A percentile compares a stretch with the other conserved stretches of the same genome.
These are phyloP conservation scores for Drosophila hamatofila DNA, from an alignment of 2,888 invertebrate genomes.

Conservation along the genomic window DNA sequence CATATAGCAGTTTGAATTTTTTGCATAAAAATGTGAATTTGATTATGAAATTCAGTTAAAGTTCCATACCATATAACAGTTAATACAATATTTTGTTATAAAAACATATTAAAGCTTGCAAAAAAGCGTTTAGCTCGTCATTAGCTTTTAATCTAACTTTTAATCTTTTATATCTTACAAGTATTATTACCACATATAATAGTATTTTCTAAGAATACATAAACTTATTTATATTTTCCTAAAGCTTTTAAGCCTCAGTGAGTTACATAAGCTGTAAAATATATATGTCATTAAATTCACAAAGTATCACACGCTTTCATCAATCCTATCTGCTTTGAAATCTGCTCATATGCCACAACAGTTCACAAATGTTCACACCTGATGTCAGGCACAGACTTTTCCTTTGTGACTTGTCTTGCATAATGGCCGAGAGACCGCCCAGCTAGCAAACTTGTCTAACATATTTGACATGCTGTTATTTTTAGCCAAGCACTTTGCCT, in stretches of 20 bases:
- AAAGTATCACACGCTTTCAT: neutral
- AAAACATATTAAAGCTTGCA: neutral
- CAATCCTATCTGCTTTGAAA: neutral
- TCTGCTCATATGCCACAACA: neutral
- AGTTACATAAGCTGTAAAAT: neutral
- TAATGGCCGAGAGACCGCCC: conserved; percentile 30
- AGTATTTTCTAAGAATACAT: neutral
- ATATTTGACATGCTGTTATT: conserved; percentile 51
- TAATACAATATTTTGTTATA: neutral
- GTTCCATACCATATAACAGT: neutral
- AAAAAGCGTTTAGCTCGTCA: no score
- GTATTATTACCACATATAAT: neutral
- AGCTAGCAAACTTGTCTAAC: conserved; percentile 30
- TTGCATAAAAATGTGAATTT: neutral
- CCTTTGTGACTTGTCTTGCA: conserved; percentile 21
- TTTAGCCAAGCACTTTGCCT: conserved; percentile 30
- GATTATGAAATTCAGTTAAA: neutral
- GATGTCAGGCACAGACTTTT: neutral
- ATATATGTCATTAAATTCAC: neutral
- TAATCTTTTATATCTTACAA: no score
- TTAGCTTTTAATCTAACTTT: no score
- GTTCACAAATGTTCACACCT: conserved; percentile 9
- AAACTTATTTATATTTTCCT: neutral
- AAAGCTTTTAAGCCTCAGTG: neutral
- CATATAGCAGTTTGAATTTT: no score